Base-by-base conservation (phyloP, 2,797 vertebrate genomes). In the Enoplosus armatus region DNA sequence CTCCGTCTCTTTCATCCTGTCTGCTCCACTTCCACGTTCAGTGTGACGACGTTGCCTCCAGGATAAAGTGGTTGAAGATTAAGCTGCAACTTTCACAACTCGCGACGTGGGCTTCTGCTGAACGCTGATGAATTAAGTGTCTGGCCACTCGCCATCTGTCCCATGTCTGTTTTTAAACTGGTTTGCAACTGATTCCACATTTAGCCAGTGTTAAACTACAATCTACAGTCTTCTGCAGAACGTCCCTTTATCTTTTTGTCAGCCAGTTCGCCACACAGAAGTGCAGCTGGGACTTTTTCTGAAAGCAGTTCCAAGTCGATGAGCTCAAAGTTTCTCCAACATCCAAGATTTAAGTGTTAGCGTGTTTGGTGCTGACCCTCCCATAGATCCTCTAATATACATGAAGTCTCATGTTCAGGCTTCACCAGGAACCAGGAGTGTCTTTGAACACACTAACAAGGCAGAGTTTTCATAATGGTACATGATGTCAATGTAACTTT, bases 1-100 rank as follows among this genome's bases (percentile, higher is more conserved):
- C 85, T 84, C 77, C 41, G 54, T 81, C 72, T 80, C 77, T 88
- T 87, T 89, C 75, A 87, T 88, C 75, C 77, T 74, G 88, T 90
- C 90, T 84, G 90, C 83, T 88, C 78, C 63, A 72, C 85, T 85
- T 92, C 81, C 86, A 62, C 53, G 68, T 83, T 77, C 65, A 39
- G 29, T 35, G 73, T 87, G 86, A 84, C 64, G 41, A 75, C 41
- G 71, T 87, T 37, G 86, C 89, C 85, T 87, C 76, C 73, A 76
- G 85, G 82, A 89, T 76, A 79, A 87, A 75, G 84, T 47, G 75
- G 77, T 26, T 79, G 61, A 67, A 89, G 88, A 90, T 87, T 87
- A 89, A 83, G 85, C 84, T 53, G 83, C 81, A 83, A 89, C 80
- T 87, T 85, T 84, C 27, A 56, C 15, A 67, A 64, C 24, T 11